Evolutionary conservation across 1,140 invertebrate species (phyloP).

Genomic region (Muscidifurax raptorellus): DNA sequence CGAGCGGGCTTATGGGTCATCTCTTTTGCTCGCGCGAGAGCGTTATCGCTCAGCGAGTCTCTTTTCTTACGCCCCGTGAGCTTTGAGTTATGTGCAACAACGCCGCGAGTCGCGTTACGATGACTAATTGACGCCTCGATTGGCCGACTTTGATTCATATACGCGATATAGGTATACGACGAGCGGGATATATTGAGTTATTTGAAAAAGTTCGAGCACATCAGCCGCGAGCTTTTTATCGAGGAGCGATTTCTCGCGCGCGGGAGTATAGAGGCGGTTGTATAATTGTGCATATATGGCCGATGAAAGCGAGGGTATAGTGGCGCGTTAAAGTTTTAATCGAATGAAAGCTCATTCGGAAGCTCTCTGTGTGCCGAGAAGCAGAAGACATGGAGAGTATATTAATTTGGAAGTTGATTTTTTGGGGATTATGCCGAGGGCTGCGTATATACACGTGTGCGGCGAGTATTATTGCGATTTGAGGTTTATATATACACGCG

Average conservation of each 20-base stretch:
- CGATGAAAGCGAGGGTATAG: neutral
- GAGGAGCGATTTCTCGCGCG: neutral
- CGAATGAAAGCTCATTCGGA: conserved; percentile 8
- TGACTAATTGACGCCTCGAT: conserved; percentile 45
- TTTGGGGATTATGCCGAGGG: too few relatives aligned
- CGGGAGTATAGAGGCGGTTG: neutral
- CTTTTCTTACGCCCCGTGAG: neutral
- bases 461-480: too few relatives aligned
- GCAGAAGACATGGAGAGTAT: too few relatives aligned
- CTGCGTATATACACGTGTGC: too few relatives aligned
- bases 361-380: neutral
- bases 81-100: conserved; percentile 24
- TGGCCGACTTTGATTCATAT: conserved; percentile 42
- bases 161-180: conserved; percentile 34
- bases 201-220: too few relatives aligned
- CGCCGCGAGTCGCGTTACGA: conserved; percentile 11
- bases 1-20: conserved; percentile 5
- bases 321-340: conserved; percentile 15
- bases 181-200: neutral
- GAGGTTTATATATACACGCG: too few relatives aligned
- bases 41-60: conserved; percentile 1
- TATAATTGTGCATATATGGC: neutral
- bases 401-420: neutral
- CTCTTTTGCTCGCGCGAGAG: neutral
- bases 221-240: neutral